A percentile compares a stretch with the other conserved stretches of the same genome.
Evolutionary conservation across 2,797 vertebrate species (phyloP).

Genomic region (Cynopterus sphinx): DNA sequence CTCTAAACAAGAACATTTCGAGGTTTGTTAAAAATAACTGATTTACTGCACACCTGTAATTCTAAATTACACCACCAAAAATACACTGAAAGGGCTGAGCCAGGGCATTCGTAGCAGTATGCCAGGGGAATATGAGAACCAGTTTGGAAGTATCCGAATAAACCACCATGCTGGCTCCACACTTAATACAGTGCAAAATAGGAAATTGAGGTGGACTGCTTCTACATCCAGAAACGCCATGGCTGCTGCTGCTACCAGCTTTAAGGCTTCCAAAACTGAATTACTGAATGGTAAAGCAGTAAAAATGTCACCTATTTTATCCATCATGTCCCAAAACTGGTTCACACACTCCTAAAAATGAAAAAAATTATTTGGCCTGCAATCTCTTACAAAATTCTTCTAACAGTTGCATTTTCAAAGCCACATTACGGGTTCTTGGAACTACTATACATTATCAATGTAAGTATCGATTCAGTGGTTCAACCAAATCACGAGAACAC

Average conservation of each 20-base stretch:
- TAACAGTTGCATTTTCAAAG: slow-evolving; percentile 69
- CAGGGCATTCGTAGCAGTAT: slow-evolving; percentile 72
- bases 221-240: slow-evolving; percentile 81
- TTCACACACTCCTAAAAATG: slow-evolving; percentile 79
- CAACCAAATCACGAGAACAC: slow-evolving; percentile 79
- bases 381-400: slow-evolving; percentile 82
- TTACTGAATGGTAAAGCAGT: slow-evolving; percentile 79
- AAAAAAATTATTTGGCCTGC: slow-evolving; percentile 80
- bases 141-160: slow-evolving; percentile 79
- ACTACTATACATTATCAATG: slow-evolving; percentile 80
- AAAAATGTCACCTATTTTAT: slow-evolving; percentile 74
- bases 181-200: slow-evolving; percentile 81
- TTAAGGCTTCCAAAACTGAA: slow-evolving; percentile 72
- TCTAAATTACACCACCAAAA: slow-evolving; percentile 84
- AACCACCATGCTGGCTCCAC: slow-evolving; percentile 82
- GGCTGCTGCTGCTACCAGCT: slow-evolving; percentile 79
- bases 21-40: slow-evolving; percentile 66
- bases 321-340: slow-evolving; percentile 79
- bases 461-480: slow-evolving; percentile 68
- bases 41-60: slow-evolving; percentile 88
- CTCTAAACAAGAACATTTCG: slow-evolving; percentile 83
- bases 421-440: slow-evolving; percentile 84
- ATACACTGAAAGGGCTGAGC: slow-evolving; percentile 83
- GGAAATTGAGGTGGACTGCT: slow-evolving; percentile 80
- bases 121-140: slow-evolving; percentile 81